These are phyloP conservation scores for Cyprinella venusta DNA, from an alignment of 2,797 vertebrate genomes.

Conservation along the genomic window DNA sequence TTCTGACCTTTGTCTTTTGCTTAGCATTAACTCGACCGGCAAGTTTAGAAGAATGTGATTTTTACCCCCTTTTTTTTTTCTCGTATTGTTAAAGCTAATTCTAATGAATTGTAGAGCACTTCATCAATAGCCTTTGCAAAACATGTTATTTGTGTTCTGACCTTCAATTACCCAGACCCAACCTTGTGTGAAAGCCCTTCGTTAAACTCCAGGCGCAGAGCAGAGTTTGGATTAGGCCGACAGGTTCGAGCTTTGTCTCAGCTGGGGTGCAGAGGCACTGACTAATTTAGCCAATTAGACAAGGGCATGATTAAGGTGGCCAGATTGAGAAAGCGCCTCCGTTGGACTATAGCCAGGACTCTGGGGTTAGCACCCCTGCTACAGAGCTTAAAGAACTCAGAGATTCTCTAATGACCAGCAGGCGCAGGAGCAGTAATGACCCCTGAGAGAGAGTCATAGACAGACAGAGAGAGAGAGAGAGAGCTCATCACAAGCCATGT, in stretches of 20 bases:
- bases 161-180: conserved; percentile 54
- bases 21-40: conserved; percentile 14
- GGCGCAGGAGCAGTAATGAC: conserved; percentile 70
- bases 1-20: conserved; percentile 48
- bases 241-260: conserved; percentile 72
- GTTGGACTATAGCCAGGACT: conserved; percentile 78
- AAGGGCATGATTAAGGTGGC: conserved; percentile 79
- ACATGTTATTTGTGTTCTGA: conserved; percentile 54
- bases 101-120: conserved; percentile 36
- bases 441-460: conserved; percentile 42
- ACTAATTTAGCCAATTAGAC: conserved; percentile 82
- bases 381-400: conserved; percentile 66
- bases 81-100: conserved; percentile 25
- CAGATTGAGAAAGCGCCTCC: conserved; percentile 79
- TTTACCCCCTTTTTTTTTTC: conserved; percentile 19
- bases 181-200: conserved; percentile 56
- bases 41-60: conserved; percentile 28
- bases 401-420: conserved; percentile 70
- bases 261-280: conserved; percentile 72
- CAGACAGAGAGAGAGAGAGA: conserved; percentile 23
- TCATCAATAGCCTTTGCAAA: conserved; percentile 40
- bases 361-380: conserved; percentile 76
- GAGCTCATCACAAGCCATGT: conserved; percentile 10
- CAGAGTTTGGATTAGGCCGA: conserved; percentile 55
- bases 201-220: conserved; percentile 46